phyloP scores from a whole-genome alignment of 2,113 vertebrate species.

The Numida meleagris region DNA sequence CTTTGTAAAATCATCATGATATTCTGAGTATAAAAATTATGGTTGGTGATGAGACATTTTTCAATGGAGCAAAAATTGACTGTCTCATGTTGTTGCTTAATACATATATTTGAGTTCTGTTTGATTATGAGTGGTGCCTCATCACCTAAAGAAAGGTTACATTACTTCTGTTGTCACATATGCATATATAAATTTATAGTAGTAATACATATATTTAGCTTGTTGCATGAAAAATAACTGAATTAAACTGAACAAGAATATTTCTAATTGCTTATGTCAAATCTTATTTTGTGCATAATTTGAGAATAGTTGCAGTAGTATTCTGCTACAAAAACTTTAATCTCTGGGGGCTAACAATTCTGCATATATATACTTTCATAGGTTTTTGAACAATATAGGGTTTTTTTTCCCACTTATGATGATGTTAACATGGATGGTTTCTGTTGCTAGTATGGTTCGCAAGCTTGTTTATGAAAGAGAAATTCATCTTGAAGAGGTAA shows the following conservation, averaged over 20 bases:
- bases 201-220: background rate
- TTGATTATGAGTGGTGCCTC: background rate
- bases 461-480: constrained; percentile 79
- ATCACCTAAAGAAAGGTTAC: background rate
- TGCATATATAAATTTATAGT: background rate
- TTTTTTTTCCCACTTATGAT: constrained; percentile 79
- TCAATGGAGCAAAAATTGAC: background rate
- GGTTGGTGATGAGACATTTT: background rate
- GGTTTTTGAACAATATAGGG: constrained; percentile 76
- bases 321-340: background rate
- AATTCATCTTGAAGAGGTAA: constrained; percentile 78
- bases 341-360: background rate
- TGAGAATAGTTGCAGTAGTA: background rate
- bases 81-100: background rate
- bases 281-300: background rate
- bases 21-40: background rate
- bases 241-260: background rate
- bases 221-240: background rate
- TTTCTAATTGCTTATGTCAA: background rate
- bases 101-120: background rate
- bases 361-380: background rate
- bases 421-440: constrained; percentile 79
- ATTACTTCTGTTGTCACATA: background rate
- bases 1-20: background rate
- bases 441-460: constrained; percentile 75